Conservation (phyloP, 2,113 vertebrate genomes). For the Spea multiplicata region DNA sequence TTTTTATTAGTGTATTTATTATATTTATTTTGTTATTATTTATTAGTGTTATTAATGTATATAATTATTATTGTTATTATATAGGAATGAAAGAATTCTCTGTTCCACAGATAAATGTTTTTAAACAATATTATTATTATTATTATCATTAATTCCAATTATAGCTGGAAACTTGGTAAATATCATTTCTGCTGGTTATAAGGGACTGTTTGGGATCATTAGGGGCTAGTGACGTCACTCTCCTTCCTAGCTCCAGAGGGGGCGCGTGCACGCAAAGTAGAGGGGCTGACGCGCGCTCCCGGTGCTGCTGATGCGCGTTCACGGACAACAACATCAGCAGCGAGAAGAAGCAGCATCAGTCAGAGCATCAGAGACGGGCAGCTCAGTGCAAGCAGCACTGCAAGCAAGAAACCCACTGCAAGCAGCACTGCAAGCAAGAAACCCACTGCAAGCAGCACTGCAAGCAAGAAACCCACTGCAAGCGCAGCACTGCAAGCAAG, state of each 20-base stretch:
- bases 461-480: constrained; percentile 21
- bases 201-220: too few species aligned
- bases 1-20: too few species aligned
- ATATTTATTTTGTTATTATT: too few species aligned
- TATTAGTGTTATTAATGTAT: too few species aligned
- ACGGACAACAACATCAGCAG: constrained; percentile 46
- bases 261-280: neutral
- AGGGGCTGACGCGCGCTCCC: constrained; percentile 6
- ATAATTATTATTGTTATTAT: too few species aligned
- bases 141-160: too few species aligned
- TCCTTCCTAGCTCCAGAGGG: neutral
- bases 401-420: neutral
- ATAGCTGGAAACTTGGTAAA: too few species aligned
- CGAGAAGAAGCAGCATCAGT: constrained; percentile 34
- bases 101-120: too few species aligned
- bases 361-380: constrained; percentile 22
- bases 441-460: neutral
- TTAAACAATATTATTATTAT: too few species aligned
- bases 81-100: too few species aligned
- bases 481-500: neutral
- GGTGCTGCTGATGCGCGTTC: constrained; percentile 26
- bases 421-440: neutral
- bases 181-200: too few species aligned
- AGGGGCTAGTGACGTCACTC: too few species aligned
- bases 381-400: neutral